Percentiles rank a stretch among this genome's conserved stretches.
Evolutionary conservation across 2,797 vertebrate genomes (phyloP).

Genomic region (Oreortyx pictus): DNA sequence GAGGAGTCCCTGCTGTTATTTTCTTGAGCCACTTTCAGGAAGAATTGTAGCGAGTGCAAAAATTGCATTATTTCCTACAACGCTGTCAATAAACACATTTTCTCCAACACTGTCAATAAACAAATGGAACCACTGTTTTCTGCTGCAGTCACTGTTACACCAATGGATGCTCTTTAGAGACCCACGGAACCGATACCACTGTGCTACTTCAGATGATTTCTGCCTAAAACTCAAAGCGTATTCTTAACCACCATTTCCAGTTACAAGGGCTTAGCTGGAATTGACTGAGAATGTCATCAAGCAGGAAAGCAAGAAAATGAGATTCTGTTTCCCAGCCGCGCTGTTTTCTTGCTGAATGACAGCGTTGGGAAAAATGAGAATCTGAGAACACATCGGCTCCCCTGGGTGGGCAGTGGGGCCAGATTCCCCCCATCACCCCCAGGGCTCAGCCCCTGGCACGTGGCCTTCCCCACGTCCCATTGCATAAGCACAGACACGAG

Average conservation of each 20-base stretch:
- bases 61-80: not conserved
- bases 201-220: not conserved
- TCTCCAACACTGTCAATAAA: not conserved
- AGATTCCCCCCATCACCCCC: not conserved
- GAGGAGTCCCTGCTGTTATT: not conserved
- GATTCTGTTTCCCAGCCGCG: not conserved
- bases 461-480: not conserved
- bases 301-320: not conserved
- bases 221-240: not conserved
- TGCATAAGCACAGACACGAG: not conserved
- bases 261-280: not conserved
- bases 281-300: not conserved
- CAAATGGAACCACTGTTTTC: not conserved
- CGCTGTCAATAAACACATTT: not conserved
- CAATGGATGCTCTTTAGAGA: not conserved
- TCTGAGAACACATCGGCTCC: not conserved
- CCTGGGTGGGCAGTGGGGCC: fast-evolving
- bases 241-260: not conserved
- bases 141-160: not conserved
- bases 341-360: not conserved
- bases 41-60: not conserved
- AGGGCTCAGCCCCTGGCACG: not conserved
- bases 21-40: not conserved
- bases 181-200: not conserved
- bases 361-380: not conserved